phyloP scores from a whole-genome alignment of 2,113 vertebrate genomes.

The Apus apus region DNA sequence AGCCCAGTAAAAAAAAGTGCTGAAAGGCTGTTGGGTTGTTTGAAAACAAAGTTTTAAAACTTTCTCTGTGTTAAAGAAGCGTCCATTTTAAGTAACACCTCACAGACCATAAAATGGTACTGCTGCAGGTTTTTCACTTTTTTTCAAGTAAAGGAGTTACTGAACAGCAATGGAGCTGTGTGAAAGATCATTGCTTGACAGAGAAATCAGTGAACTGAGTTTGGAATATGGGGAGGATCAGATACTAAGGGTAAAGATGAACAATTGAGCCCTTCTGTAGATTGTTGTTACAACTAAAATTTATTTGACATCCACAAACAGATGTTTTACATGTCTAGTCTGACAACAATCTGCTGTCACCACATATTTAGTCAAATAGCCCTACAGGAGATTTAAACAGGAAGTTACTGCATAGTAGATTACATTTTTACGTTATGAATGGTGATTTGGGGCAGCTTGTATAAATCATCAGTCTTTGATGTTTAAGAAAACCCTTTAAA shows the following conservation, averaged over 20 bases:
- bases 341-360: not conserved
- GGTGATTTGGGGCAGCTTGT: not conserved
- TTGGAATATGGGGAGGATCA: not conserved
- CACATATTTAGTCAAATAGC: not conserved
- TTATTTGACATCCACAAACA: not conserved
- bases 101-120: not conserved
- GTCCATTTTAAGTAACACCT: not conserved
- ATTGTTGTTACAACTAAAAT: not conserved
- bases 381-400: not conserved
- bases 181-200: not conserved
- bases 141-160: not conserved
- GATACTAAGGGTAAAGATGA: not conserved
- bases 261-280: not conserved
- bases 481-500: not conserved
- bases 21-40: not conserved
- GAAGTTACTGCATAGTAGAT: not conserved
- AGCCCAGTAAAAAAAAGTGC: not conserved
- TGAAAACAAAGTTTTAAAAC: not conserved
- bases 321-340: not conserved
- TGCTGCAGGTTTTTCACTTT: not conserved
- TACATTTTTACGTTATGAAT: not conserved
- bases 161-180: not conserved
- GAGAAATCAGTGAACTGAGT: not conserved
- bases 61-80: not conserved
- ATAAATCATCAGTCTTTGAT: not conserved